Evolutionary conservation across 1,140 invertebrate genomes (phyloP), one percentile per base, ranked within the genome.

Genomic region (Scaptodrosophila lebanonensis): DNA sequence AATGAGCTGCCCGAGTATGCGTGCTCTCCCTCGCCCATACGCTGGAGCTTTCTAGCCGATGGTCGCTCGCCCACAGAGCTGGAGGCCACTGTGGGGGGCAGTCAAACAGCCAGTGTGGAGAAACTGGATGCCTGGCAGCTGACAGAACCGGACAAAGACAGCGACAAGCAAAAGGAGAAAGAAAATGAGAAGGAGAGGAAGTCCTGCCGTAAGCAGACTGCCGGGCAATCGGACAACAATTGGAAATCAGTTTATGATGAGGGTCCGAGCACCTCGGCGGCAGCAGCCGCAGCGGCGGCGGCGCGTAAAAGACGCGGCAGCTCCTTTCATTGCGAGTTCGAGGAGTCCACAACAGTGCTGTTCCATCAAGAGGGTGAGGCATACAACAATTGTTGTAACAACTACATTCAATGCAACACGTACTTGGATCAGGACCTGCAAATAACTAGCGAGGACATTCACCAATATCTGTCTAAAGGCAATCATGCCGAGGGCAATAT

Each of bases 381-480:
- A 6, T 86, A 51, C 38, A 86, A 86, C 59, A 86, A 86, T 13
- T 86, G 84, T 27, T 86, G 84, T 61, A 86, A 77, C 63, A 86
- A 86, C 29, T 86, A 86, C 27, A 68, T 86, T 39, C 84, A 86
- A 45, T 86, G 84, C 66, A 86, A 86, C 45, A 76, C 82, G 17
- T 86, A 86, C 48, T 27, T 86, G 47, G 84, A 86, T 45, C 84
- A 86, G 63, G 84, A 86, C 33, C 60, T 86, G 51, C 84, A 86
- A 52, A 86, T 86, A 3, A 86, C 84, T 57, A 86, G 84, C 53
- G 84, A 86, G 63, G 84, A 86, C 15, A 86, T 86, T 12, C 84
- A 85, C 11, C 85, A 85, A 50, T 86, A 86, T 48, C 45, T 86
- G 49, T 86, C 84, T 7, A 86, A 86, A 50, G 82, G 82, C 11